Evolutionary conservation across 2,888 invertebrate genomes (phyloP).

Genomic region (Tenodera sinensis): DNA sequence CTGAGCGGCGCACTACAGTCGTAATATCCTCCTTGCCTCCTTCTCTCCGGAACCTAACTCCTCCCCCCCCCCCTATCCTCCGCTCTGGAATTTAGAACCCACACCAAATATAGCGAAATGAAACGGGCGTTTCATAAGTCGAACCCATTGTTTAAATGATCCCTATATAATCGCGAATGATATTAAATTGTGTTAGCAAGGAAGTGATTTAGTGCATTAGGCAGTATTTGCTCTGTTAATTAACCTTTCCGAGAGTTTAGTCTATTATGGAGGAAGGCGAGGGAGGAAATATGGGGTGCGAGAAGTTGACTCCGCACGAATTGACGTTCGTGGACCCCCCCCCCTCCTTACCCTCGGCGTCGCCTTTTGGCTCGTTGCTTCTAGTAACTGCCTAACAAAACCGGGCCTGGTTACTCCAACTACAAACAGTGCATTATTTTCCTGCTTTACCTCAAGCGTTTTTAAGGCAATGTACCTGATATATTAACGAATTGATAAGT

Average conservation of each 20-base stretch:
- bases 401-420: neutral
- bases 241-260: conserved; percentile 6
- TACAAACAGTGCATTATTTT: neutral
- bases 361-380: neutral
- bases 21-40: neutral
- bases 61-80: neutral
- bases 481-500: too few relatives aligned
- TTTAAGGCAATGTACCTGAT: too few relatives aligned
- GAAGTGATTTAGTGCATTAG: conserved; percentile 9
- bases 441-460: too few relatives aligned
- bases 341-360: too few relatives aligned
- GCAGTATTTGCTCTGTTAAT: conserved; percentile 5
- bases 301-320: neutral
- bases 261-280: neutral
- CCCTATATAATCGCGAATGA: conserved; percentile 6
- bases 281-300: neutral
- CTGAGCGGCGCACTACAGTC: neutral
- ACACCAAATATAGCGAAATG: neutral
- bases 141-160: conserved; percentile 3
- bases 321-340: neutral
- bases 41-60: too few relatives aligned
- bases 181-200: conserved; percentile 5
- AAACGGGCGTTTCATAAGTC: conserved; percentile 1
- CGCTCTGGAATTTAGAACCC: neutral
- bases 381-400: neutral